A percentile compares a stretch with the other conserved stretches of the same genome.
phyloP scores from a whole-genome alignment of 2,113 vertebrate species.

The Forbesichthys agassizii region DNA sequence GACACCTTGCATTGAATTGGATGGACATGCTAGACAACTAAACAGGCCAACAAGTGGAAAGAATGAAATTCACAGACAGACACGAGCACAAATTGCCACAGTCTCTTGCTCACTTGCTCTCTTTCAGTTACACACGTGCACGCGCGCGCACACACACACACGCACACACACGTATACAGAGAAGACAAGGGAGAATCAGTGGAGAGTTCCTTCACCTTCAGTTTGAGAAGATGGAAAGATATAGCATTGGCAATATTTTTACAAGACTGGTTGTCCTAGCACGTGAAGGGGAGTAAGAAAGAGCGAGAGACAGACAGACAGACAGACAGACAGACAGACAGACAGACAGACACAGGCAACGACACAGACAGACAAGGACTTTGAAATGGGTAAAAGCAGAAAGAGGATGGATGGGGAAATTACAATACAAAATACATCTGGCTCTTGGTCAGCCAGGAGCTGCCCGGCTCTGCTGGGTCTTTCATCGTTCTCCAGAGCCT shows the following conservation, averaged over 20 bases:
- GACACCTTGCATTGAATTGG: neutral
- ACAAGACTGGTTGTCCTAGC: neutral
- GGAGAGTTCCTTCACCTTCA: neutral
- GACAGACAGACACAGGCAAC: neutral
- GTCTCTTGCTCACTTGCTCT: neutral
- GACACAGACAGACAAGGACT: neutral
- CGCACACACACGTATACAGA: conserved; percentile 1
- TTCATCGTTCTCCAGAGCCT: conserved; percentile 51
- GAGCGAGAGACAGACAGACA: neutral
- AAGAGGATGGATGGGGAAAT: neutral
- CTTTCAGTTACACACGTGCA: neutral
- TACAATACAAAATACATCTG: conserved; percentile 28
- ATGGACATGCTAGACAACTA: conserved; percentile 4
- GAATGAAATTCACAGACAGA: neutral
- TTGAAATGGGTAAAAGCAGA: neutral
- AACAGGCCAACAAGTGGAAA: conserved; percentile 10
- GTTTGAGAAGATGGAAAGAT: conserved; percentile 6
- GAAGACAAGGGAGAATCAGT: neutral
- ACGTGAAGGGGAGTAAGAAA: neutral
- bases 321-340: neutral
- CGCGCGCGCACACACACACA: neutral
- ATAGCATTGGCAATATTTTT: neutral
- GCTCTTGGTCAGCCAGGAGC: conserved; percentile 30
- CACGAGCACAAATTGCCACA: too few relatives aligned
- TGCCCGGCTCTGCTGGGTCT: conserved; percentile 49